Base-by-base conservation (phyloP, 2,797 vertebrate species). In the Threskiornis aethiopicus region DNA sequence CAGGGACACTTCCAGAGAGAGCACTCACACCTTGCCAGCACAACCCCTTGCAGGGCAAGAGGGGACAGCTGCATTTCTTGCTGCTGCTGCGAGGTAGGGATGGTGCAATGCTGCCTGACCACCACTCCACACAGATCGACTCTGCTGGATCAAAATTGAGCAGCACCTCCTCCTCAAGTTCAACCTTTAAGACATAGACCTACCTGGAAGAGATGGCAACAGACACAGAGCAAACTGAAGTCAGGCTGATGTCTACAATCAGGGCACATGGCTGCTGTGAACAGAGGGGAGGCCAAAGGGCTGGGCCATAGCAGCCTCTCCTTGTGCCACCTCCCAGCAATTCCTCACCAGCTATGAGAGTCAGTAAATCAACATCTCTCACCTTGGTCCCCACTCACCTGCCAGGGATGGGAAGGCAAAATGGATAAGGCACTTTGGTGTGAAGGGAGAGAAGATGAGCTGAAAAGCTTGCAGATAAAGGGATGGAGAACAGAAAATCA, bases 111-210 rank as follows among this genome's bases (percentile, higher is more conserved):
- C n/a, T 42, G 65, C 61, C 55, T 26, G 39, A 52, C 14, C 21
- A 33, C 64, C 39, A 51, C 28, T 0, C 0, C 29, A 13, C 0
- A 0, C 12, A 20, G 17, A 71, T 14, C 4, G 0, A 10, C 55
- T 77, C 85, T 54, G 42, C 19, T 28, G 39, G 28, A 61, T 52
- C 66, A 61, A 26, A 86, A 18, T 16, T 26, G 46, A 55, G 80
- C 57, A 86, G 69, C 16, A 35, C 16, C 57, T 26, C 10, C 29
- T 46, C 65, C 41, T 37, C 31, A 26, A 52, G 39, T 52, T 62
- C n/a, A 75, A 28, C 35, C 29, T 77, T 28, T 41, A 46, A 67
- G 26, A 79, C 10, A 49, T 6, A 91, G 87, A 55, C 35, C 46
- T 65, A 16, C 33, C 35, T 47, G 57, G 25, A 62, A 33, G 55